These are phyloP conservation scores for Engraulis encrasicolus DNA, from an alignment of 2,113 vertebrate species.

Conservation along the genomic window DNA sequence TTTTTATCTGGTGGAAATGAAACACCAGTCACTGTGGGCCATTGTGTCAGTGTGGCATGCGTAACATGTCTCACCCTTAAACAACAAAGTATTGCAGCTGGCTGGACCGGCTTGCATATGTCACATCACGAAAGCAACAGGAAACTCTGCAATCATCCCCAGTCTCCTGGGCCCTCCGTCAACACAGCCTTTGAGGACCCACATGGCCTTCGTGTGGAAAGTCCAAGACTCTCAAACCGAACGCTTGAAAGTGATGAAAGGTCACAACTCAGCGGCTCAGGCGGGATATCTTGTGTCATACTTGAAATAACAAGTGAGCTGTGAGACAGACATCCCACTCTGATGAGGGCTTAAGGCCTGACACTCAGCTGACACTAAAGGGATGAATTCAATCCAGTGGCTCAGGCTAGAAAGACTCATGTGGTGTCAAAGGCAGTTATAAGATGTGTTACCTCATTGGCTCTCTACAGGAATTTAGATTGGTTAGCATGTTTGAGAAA, in stretches of 20 bases:
- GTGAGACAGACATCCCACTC: slow-evolving; percentile 17
- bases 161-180: background rate
- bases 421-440: background rate
- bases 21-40: background rate
- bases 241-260: slow-evolving; percentile 55
- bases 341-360: background rate
- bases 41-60: background rate
- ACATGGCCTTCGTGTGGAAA: slow-evolving; percentile 36
- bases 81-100: background rate
- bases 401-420: slow-evolving; percentile 4
- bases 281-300: slow-evolving; percentile 51
- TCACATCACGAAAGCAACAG: background rate
- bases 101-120: slow-evolving; percentile 1
- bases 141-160: background rate
- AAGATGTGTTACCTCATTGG: background rate
- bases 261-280: slow-evolving; percentile 39
- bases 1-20: background rate
- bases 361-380: background rate
- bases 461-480: background rate
- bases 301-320: slow-evolving; percentile 57
- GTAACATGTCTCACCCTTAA: background rate
- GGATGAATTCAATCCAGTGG: background rate
- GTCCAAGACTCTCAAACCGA: background rate
- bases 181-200: slow-evolving; percentile 8
- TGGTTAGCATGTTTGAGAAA: too few species aligned